Base-by-base conservation (phyloP, 1,140 invertebrate genomes). In the Mesaphorura yosii region DNA sequence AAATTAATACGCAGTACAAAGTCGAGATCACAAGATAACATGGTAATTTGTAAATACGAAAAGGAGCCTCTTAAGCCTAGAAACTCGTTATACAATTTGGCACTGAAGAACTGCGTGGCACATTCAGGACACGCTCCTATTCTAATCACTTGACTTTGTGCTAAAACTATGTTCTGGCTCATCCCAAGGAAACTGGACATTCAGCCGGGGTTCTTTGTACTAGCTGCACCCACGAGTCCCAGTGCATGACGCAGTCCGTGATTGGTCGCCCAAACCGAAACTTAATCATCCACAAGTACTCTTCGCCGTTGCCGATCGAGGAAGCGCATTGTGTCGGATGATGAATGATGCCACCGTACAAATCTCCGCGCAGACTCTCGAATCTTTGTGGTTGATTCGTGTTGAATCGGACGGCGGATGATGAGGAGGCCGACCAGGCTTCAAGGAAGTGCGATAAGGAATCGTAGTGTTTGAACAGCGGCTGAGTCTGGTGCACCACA, bases 231-330 rank as follows among this genome's bases (percentile, higher is more conserved):
- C 44, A 46, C 22, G 23, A 26, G 23, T 46, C 44, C 44, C 44
- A 46, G 23, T 46, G 28, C 23, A 46, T 6, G 44, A 25, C 44
- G 19, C 44, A 46, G 23, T 46, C 23, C 12, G 23, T 46, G 22
- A 46, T 14, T 4, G 44, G 44, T 6, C 23, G 23, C 23, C 44
- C 44, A 46, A 46, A 46, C 28, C 44, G 12, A 22, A 46, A 46
- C 19, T 46, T 46, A 27, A 46, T 46, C 5, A 46, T 22, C 44
- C 44, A 46, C 4, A 46, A 27, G 23, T 26, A 46, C n/a, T n/a
- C n/a, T 15, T 46, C 44, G 28, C 44, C 44, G 7, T 14, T 10
- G 28, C 44, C 44, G 19, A 6, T 7, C 7, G 44, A 46, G 7
- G 44, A 22, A 10, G 14, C 12, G 23, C 44, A 46, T 26, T 22